phyloP scores from a whole-genome alignment of 2,113 vertebrate species.

The Globicephala melas region DNA sequence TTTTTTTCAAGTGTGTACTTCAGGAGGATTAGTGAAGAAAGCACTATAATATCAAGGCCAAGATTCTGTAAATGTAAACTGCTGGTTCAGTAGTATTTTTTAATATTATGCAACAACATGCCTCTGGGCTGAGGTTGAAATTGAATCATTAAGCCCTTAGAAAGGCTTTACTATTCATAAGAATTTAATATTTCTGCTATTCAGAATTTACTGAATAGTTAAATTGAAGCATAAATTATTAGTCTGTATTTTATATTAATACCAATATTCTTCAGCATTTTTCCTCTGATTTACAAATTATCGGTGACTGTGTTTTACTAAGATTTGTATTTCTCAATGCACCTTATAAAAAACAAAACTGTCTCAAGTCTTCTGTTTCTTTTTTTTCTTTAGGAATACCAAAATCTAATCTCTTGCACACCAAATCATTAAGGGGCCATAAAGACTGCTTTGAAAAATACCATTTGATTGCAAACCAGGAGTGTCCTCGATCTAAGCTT shows the following conservation, averaged over 20 bases:
- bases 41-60: background rate
- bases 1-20: background rate
- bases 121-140: background rate
- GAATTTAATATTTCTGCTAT: background rate
- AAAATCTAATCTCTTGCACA: conserved; percentile 88
- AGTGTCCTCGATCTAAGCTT: conserved; percentile 90
- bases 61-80: background rate
- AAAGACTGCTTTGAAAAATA: conserved; percentile 98
- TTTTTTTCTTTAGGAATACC: conserved; percentile 80
- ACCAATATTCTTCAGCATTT: background rate
- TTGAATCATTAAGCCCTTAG: background rate
- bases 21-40: background rate
- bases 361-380: background rate
- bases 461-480: conserved; percentile 97
- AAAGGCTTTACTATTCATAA: background rate
- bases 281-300: background rate
- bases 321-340: background rate
- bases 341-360: background rate
- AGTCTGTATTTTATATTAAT: background rate
- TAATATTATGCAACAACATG: background rate
- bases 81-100: background rate
- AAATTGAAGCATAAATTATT: background rate
- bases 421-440: conserved; percentile 94
- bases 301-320: background rate
- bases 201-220: background rate